Percentiles rank a stretch among this genome's conserved stretches.
These are phyloP conservation scores for Megaceryle maxima DNA, from an alignment of 2,113 vertebrate genomes.

Conservation along the genomic window DNA sequence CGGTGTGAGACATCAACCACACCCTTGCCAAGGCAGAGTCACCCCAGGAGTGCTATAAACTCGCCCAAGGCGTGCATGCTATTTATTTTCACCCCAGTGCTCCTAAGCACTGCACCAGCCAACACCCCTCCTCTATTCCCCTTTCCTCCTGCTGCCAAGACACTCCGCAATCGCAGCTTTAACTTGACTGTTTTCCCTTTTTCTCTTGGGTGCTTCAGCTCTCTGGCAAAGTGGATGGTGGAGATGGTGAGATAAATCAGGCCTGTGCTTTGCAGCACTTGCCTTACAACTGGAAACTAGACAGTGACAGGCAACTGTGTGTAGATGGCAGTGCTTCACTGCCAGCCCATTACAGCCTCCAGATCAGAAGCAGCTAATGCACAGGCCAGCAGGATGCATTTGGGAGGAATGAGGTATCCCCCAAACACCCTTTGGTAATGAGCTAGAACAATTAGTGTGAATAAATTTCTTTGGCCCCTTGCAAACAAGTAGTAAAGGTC, in stretches of 20 bases:
- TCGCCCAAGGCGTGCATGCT: background rate
- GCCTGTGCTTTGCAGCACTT: background rate
- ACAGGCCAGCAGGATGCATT: background rate
- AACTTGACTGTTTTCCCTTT: background rate
- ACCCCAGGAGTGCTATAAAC: background rate
- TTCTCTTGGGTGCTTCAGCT: background rate
- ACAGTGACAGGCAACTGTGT: background rate
- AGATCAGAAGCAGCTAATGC: background rate
- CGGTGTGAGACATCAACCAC: background rate
- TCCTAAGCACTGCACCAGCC: background rate
- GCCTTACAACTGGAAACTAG: background rate
- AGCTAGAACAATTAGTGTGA: background rate
- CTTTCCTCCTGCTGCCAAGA: background rate
- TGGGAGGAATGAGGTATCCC: background rate
- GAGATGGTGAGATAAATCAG: background rate
- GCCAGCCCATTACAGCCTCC: background rate
- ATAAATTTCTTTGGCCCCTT: background rate
- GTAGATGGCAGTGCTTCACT: conserved; percentile 29
- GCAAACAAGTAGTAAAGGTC: background rate
- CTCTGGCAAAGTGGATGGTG: background rate
- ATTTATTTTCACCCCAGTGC: background rate
- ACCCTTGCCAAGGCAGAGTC: conserved; percentile 1
- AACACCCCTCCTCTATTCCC: background rate
- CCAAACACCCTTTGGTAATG: background rate
- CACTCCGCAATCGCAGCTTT: background rate